Evolutionary conservation across 2,888 invertebrate species (phyloP).

Genomic region (Parthenolecanium corni): DNA sequence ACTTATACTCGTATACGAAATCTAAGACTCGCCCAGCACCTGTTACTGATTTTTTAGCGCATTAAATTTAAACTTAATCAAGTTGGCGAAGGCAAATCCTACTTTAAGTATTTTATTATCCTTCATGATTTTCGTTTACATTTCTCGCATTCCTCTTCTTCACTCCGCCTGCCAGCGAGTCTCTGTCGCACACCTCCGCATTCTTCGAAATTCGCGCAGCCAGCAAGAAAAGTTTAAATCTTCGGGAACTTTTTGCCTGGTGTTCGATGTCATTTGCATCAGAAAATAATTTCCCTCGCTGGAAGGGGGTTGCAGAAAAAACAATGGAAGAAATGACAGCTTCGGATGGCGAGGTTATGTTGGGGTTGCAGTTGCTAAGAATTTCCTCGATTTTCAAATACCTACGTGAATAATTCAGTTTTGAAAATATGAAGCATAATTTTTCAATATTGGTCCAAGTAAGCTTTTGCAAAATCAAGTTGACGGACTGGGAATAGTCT

Average conservation of each 20-base stretch:
- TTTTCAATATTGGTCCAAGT: too few relatives aligned
- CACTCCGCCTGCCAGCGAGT: too few relatives aligned
- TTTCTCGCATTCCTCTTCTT: background rate
- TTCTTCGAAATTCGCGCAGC: slow-evolving; percentile 2
- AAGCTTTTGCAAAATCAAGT: too few relatives aligned
- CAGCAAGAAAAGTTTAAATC: slow-evolving; percentile 21
- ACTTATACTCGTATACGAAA: slow-evolving; percentile 10
- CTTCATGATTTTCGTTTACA: slow-evolving; percentile 12
- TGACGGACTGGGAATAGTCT: too few relatives aligned
- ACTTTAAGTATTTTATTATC: slow-evolving; percentile 25
- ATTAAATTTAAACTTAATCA: slow-evolving; percentile 24
- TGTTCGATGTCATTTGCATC: background rate
- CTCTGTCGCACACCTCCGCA: background rate
- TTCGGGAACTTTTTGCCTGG: background rate
- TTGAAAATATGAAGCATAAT: too few relatives aligned
- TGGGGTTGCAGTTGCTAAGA: too few relatives aligned
- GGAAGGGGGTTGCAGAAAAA: too few relatives aligned
- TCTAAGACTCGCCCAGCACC: slow-evolving; percentile 24
- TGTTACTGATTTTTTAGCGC: slow-evolving; percentile 25
- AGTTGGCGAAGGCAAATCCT: slow-evolving; percentile 22
- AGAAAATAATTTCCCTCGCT: slow-evolving; percentile 3
- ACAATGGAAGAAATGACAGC: too few relatives aligned
- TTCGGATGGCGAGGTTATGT: too few relatives aligned
- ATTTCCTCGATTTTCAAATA: too few relatives aligned
- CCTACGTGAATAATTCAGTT: too few relatives aligned